A percentile compares a stretch with the other conserved stretches of the same genome.
Evolutionary conservation across 37 sponge, comb jelly and placozoan species (phyloP).

Genomic region (Geodia barretti): DNA sequence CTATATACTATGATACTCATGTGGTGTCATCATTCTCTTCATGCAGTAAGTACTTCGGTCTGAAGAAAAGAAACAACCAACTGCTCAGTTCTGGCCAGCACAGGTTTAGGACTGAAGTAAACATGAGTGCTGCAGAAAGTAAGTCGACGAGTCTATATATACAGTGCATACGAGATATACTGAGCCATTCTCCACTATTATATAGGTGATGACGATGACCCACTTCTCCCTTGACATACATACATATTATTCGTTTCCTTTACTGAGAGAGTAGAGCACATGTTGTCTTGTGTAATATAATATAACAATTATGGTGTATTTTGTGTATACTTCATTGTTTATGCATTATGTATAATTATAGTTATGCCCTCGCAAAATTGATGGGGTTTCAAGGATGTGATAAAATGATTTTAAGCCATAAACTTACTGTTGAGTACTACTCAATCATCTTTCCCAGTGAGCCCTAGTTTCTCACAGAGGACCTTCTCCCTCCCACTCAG

Average conservation of each 20-base stretch:
- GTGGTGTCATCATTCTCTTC: neutral
- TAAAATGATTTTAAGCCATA: no score
- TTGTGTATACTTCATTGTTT: no score
- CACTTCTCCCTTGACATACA: neutral
- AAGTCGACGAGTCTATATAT: neutral
- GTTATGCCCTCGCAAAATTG: no score
- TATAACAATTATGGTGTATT: no score
- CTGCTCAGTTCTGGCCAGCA: neutral
- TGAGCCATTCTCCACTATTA: neutral
- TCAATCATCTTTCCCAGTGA: neutral
- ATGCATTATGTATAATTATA: neutral
- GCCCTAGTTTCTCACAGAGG: slow-evolving; percentile 18
- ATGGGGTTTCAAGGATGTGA: no score
- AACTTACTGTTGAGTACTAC: no score
- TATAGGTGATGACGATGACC: neutral
- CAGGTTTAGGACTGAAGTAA: neutral
- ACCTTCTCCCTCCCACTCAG: slow-evolving; percentile 6
- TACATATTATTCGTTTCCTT: neutral
- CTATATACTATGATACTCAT: no score
- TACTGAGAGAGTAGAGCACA: no score
- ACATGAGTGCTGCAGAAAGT: neutral
- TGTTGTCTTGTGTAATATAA: no score
- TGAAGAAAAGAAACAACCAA: neutral
- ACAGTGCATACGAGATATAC: neutral
- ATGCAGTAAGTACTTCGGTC: neutral